These are phyloP conservation scores for Lontra canadensis DNA, from an alignment of 2,113 vertebrate species.

Conservation along the genomic window DNA sequence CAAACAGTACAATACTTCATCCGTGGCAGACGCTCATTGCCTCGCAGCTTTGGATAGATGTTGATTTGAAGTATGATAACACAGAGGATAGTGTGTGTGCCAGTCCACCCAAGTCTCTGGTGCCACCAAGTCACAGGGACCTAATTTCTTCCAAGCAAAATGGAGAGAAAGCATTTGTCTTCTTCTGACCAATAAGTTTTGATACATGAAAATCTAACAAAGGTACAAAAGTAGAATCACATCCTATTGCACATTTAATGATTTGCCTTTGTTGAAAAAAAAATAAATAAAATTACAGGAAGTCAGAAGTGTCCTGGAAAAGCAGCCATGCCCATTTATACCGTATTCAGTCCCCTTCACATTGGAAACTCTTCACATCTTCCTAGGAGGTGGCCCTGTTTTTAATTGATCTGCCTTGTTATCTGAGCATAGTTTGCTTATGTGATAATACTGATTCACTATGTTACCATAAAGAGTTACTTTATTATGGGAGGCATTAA, in stretches of 20 bases:
- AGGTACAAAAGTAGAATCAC: neutral
- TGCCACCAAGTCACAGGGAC: neutral
- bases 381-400: neutral
- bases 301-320: neutral
- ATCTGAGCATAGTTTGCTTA: neutral
- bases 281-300: neutral
- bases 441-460: neutral
- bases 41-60: neutral
- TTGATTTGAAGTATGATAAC: neutral
- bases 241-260: neutral
- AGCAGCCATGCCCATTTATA: neutral
- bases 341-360: neutral
- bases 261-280: neutral
- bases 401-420: neutral
- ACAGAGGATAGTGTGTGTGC: neutral
- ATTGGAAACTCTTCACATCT: neutral
- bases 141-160: neutral
- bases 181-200: neutral
- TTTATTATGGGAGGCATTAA: neutral
- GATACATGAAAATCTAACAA: neutral
- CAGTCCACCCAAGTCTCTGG: rapidly evolving
- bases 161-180: neutral
- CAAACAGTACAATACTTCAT: neutral
- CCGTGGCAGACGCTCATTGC: rapidly evolving
- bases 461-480: neutral